A percentile compares a stretch with the other conserved stretches of the same genome.
Evolutionary conservation across 2,888 invertebrate species (phyloP).

Genomic region (Volucella inflata): DNA sequence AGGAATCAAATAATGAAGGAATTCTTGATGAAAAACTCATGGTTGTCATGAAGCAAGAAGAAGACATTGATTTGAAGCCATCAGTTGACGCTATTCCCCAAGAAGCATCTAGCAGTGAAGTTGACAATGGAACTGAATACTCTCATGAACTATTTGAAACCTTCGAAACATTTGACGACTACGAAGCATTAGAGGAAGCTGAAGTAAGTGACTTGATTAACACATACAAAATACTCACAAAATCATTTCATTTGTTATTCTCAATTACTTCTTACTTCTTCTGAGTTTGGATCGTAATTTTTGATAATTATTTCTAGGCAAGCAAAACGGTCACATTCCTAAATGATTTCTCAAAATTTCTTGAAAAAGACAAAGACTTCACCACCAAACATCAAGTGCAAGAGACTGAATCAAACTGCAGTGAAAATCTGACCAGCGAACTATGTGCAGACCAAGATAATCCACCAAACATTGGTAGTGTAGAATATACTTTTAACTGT

Average conservation of each 20-base stretch:
- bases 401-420: conserved; percentile 19
- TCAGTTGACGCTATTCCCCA: background rate
- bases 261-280: conserved; percentile 12
- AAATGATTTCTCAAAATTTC: conserved; percentile 61
- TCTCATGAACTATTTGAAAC: conserved; percentile 20
- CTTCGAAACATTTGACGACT: conserved; percentile 46
- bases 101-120: conserved; percentile 1
- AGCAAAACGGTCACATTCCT: conserved; percentile 61
- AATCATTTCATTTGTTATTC: conserved; percentile 53
- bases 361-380: conserved; percentile 60
- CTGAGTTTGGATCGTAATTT: conserved; percentile 41
- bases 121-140: background rate
- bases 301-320: conserved; percentile 57
- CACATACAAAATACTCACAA: conserved; percentile 4
- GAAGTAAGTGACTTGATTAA: conserved; percentile 32
- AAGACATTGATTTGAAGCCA: conserved; percentile 41
- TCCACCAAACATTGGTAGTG: background rate
- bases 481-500: conserved; percentile 36
- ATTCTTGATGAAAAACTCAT: conserved; percentile 27
- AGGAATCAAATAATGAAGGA: conserved; percentile 7
- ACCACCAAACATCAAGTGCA: conserved; percentile 17
- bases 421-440: background rate
- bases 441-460: background rate
- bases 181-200: conserved; percentile 49
- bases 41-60: conserved; percentile 12